Base-by-base conservation (phyloP, 2,113 vertebrate genomes). In the Syngnathus floridae region DNA sequence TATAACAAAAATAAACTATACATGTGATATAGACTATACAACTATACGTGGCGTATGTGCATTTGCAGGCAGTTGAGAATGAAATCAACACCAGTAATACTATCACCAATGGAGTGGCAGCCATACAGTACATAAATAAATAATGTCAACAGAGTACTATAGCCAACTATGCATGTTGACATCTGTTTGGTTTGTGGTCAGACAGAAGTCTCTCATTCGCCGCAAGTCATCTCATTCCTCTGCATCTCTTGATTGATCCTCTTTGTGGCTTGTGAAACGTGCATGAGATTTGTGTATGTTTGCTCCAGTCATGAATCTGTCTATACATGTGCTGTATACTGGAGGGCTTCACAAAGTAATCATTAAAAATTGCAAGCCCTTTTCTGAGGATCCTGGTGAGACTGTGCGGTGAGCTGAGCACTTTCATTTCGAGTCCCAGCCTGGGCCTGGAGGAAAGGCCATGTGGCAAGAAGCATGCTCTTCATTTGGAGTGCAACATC, bases 381-480 rank as follows among this genome's bases (percentile, higher is more conserved):
- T 1, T 19, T 51, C 48, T 10, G 48, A 10, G 48, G 48, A 51
- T 51, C 19, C 7, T 21, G 48, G 8, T 51, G 48, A 51, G 19
- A 51, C 19, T 21, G 21, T n/a, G 48, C n/a, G 48, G 19, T 51
- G 19, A n/a, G 48, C 8, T 51, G 19, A n/a, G 48, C n/a, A 21
- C 17, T 51, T 51, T n/a, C n/a, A 51, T 51, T 51, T 57, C 13
- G 67, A 60, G 61, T 79, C 67, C 65, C 58, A 69, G 71, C 58
- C 56, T 67, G 60, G 19, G 59, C 70, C 69, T 45, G 41, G 36
- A 73, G 64, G 59, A 69, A 75, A 70, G 62, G 55, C 73, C 57
- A 52, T 61, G 46, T 31, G 0, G 45, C 62, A 40, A 74, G 60
- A 67, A 69, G 51, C 67, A 67, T 43, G 56, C 62, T 60, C 48